Percentiles rank a stretch among this genome's conserved stretches.
Evolutionary conservation across 2,888 invertebrate species (phyloP).

Genomic region (Drosophila limbata): DNA sequence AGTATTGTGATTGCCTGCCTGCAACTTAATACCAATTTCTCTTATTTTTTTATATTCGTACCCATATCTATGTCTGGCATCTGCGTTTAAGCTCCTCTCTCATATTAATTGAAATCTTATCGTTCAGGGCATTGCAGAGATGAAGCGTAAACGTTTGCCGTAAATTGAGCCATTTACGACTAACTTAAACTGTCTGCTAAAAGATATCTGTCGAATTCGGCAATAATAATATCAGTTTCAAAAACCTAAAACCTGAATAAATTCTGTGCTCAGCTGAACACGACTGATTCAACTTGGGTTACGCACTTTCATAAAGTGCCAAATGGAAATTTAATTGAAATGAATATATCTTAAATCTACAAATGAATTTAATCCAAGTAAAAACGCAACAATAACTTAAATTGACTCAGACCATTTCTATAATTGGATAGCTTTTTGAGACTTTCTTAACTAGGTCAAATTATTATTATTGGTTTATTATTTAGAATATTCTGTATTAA

Average conservation of each 20-base stretch:
- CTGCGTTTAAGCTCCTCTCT: conserved; percentile 32
- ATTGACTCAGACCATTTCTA: neutral
- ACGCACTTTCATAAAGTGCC: neutral
- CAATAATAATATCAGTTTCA: conserved; percentile 43
- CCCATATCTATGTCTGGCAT: conserved; percentile 25
- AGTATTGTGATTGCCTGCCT: conserved; percentile 46
- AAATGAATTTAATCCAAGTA: neutral
- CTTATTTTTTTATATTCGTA: neutral
- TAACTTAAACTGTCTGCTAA: conserved; percentile 18
- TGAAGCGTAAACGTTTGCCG: conserved; percentile 26
- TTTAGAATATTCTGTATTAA: neutral
- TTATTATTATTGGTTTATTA: neutral
- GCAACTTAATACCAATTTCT: conserved; percentile 37
- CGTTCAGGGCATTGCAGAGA: conserved; percentile 46
- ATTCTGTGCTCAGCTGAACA: neutral
- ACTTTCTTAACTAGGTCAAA: neutral
- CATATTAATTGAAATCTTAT: conserved; percentile 78
- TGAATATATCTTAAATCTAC: neutral
- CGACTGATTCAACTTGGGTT: neutral
- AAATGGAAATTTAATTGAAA: neutral
- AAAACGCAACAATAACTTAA: neutral
- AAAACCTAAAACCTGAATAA: neutral
- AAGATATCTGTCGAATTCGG: conserved; percentile 16
- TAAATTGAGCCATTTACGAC: conserved; percentile 42
- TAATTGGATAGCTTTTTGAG: neutral